phyloP scores from a whole-genome alignment of 1,140 invertebrate species.

The Bradysia coprophila region DNA sequence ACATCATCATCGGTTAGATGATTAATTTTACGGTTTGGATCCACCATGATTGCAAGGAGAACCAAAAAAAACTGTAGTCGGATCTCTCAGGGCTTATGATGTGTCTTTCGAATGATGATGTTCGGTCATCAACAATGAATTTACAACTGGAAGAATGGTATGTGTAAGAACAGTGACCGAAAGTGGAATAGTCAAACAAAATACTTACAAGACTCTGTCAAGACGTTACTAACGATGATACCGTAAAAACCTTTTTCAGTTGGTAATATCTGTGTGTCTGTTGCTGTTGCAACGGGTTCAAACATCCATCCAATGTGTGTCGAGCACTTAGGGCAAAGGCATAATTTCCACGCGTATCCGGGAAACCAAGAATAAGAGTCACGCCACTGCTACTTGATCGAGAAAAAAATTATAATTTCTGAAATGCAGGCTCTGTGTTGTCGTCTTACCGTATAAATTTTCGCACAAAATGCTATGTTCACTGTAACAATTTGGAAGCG shows the following conservation, averaged over 20 bases:
- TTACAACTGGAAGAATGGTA: neutral
- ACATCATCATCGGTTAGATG: constrained; percentile 22
- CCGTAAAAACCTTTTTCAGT: neutral
- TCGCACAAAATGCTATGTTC: neutral
- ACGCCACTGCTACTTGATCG: neutral
- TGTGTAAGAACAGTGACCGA: neutral
- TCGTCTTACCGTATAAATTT: neutral
- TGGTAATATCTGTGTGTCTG: neutral
- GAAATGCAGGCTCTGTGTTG: neutral
- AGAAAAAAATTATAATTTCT: neutral
- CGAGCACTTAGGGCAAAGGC: neutral
- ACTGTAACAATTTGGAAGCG: neutral
- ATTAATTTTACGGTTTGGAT: constrained; percentile 24
- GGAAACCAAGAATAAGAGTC: constrained; percentile 1
- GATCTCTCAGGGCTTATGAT: neutral
- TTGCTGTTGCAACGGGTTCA: neutral
- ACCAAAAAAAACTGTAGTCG: neutral
- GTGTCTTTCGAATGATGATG: neutral
- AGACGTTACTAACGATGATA: neutral
- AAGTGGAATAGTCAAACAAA: neutral
- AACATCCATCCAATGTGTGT: neutral
- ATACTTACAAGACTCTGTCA: neutral
- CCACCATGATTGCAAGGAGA: constrained; percentile 19
- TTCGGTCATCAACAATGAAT: constrained; percentile 1
- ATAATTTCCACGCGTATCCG: neutral